These are phyloP conservation scores for Steinernema carpocapsae DNA, from an alignment of 2,888 invertebrate species.

Conservation along the genomic window DNA sequence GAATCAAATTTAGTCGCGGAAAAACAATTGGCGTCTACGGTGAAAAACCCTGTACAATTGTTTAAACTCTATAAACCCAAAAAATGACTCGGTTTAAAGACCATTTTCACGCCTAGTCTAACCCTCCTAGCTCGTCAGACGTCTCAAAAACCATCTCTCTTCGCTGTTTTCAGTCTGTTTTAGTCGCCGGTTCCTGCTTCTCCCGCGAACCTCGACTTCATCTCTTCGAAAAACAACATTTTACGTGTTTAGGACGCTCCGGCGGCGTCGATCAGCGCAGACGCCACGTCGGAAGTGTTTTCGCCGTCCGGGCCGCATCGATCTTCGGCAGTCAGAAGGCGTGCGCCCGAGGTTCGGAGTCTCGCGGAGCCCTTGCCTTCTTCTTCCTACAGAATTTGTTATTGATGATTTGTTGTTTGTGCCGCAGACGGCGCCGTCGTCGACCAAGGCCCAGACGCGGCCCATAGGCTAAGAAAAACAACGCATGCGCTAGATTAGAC, in stretches of 20 bases:
- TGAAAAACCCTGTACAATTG: no score
- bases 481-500: constrained; percentile 19
- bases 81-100: no score
- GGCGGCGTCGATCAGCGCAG: neutral
- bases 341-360: neutral
- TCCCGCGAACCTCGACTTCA: no score
- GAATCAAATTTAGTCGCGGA: no score
- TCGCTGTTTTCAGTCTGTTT: no score
- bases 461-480: constrained; percentile 19
- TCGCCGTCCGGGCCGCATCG: constrained; percentile 9
- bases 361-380: neutral
- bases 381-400: constrained; percentile 21
- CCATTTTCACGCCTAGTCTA: no score
- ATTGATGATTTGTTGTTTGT: constrained; percentile 31
- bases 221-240: neutral
- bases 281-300: neutral
- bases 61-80: no score
- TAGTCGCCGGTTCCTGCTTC: no score
- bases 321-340: constrained; percentile 25
- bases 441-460: neutral
- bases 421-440: constrained; percentile 18
- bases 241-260: neutral
- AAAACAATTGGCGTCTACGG: no score
- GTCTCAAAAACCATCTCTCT: no score
- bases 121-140: no score